Conservation (phyloP, 2,888 invertebrate genomes). For the Phalangium opilio region DNA sequence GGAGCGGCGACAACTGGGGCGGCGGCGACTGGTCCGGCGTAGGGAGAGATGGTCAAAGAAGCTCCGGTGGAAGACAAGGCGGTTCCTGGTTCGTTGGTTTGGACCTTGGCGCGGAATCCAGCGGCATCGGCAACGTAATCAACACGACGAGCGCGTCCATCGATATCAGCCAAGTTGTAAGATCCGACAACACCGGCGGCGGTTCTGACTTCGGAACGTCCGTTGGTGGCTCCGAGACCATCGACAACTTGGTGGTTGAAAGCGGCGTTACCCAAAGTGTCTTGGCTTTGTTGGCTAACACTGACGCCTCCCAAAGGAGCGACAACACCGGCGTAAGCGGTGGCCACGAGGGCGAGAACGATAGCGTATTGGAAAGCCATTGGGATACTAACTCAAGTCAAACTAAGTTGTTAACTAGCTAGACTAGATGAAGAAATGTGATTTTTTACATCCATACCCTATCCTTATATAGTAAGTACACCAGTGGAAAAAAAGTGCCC, state of each 20-base stretch:
- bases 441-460: too few species aligned
- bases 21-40: slow-evolving; percentile 7
- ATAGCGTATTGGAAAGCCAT: too few species aligned
- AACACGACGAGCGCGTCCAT: slow-evolving; percentile 15
- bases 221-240: slow-evolving; percentile 15
- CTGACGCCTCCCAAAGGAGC: too few species aligned
- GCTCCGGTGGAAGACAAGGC: slow-evolving; percentile 10
- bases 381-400: too few species aligned
- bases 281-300: too few species aligned
- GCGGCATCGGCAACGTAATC: slow-evolving; percentile 16
- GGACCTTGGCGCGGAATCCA: slow-evolving; percentile 12
- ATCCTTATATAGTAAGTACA: too few species aligned
- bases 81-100: slow-evolving; percentile 15
- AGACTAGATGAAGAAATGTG: too few species aligned
- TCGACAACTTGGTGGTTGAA: slow-evolving; percentile 17
- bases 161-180: slow-evolving; percentile 15
- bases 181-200: slow-evolving; percentile 16
- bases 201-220: slow-evolving; percentile 15
- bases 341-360: too few species aligned
- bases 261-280: slow-evolving; percentile 8
- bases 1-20: slow-evolving; percentile 3
- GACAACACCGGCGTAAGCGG: too few species aligned
- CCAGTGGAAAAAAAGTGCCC: too few species aligned
- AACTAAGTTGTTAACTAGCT: too few species aligned
- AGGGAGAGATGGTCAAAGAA: slow-evolving; percentile 5